Evolutionary conservation across 2,113 vertebrate species (phyloP).

Genomic region (Hippocampus comes): DNA sequence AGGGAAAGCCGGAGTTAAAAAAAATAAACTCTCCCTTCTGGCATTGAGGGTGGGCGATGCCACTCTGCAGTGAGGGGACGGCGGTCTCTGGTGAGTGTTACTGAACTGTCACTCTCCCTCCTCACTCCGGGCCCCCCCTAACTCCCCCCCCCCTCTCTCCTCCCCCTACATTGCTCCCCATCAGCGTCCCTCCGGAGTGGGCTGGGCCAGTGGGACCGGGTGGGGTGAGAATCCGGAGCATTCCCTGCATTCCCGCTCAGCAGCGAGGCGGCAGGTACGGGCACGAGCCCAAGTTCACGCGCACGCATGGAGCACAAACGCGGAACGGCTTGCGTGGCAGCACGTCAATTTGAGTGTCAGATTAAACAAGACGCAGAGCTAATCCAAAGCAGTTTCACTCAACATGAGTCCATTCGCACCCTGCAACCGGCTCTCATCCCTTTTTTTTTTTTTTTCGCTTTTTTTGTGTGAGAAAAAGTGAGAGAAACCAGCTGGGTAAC

Average conservation of each 20-base stretch:
- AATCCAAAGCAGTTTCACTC: constrained; percentile 63
- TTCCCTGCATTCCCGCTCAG: constrained; percentile 74
- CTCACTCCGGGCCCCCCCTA: background rate
- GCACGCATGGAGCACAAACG: constrained; percentile 17
- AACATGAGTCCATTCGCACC: constrained; percentile 19
- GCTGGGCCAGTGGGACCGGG: constrained; percentile 42
- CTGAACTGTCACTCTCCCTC: constrained; percentile 78
- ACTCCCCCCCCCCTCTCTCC: background rate
- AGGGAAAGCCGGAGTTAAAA: constrained; percentile 78
- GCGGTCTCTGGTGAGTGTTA: constrained; percentile 92
- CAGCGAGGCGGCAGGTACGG: constrained; percentile 51
- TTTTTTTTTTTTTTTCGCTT: background rate
- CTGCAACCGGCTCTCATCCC: constrained; percentile 25
- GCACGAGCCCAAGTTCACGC: constrained; percentile 28
- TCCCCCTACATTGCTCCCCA: constrained; percentile 52
- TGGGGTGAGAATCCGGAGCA: constrained; percentile 64
- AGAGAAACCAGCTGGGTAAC: constrained; percentile 77
- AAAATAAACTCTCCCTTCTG: constrained; percentile 95
- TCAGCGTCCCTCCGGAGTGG: constrained; percentile 56
- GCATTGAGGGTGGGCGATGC: constrained; percentile 91
- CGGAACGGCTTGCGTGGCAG: constrained; percentile 41
- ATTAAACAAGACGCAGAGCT: constrained; percentile 67
- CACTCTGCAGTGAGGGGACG: constrained; percentile 79
- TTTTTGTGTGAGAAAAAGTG: constrained; percentile 26
- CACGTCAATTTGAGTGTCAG: constrained; percentile 67